Percentiles rank a stretch among this genome's conserved stretches.
Evolutionary conservation across 2,113 vertebrate genomes (phyloP).

Genomic region (Cephalopholis sonnerati): DNA sequence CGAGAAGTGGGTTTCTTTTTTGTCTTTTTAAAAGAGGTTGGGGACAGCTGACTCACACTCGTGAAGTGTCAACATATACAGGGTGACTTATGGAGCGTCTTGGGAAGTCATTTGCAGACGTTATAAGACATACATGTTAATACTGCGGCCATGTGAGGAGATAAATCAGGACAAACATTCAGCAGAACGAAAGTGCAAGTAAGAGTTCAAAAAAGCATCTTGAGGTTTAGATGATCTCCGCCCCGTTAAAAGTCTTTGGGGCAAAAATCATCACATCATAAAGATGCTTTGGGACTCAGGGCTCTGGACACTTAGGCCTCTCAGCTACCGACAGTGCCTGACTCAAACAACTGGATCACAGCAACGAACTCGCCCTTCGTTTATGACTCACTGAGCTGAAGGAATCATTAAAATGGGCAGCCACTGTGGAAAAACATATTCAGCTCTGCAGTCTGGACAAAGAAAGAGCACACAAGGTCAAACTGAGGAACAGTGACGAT

Average conservation of each 20-base stretch:
- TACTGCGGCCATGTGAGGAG: not conserved
- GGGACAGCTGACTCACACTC: too few species aligned
- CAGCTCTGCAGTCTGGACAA: slow-evolving; percentile 48
- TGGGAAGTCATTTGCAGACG: too few species aligned
- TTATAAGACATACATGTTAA: not conserved
- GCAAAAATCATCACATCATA: slow-evolving; percentile 9
- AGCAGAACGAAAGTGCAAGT: not conserved
- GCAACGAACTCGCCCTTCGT: slow-evolving; percentile 25
- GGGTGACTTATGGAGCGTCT: too few species aligned
- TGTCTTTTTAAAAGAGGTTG: too few species aligned
- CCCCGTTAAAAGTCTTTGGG: not conserved
- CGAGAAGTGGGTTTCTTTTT: too few species aligned
- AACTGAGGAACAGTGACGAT: slow-evolving; percentile 41
- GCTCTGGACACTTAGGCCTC: slow-evolving; percentile 11
- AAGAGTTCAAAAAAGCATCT: not conserved
- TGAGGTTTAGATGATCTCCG: not conserved
- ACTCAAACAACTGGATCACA: slow-evolving; percentile 34
- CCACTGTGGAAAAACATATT: slow-evolving; percentile 56
- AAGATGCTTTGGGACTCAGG: not conserved
- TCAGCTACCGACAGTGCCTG: not conserved
- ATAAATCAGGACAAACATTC: not conserved
- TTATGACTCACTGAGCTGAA: slow-evolving; percentile 56
- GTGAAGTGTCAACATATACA: too few species aligned
- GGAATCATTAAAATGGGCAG: slow-evolving; percentile 51
- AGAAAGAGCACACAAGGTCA: slow-evolving; percentile 44